phyloP scores from a whole-genome alignment of 2,888 invertebrate species.

The Caenorhabditis sp. region DNA sequence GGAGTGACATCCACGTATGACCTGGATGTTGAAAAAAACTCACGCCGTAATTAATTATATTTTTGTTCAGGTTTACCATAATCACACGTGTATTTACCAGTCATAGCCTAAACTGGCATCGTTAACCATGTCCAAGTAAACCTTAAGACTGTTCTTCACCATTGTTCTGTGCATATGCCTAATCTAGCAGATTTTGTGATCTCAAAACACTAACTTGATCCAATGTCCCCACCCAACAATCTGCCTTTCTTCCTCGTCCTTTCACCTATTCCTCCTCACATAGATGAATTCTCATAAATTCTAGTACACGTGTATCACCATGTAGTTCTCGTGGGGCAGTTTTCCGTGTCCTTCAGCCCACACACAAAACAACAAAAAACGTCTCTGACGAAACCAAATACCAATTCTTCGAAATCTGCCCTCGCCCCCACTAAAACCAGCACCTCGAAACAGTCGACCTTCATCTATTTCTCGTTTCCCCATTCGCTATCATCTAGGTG shows the following conservation, averaged over 20 bases:
- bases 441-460: slow-evolving; percentile 33
- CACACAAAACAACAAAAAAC: slow-evolving; percentile 18
- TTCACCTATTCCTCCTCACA: neutral
- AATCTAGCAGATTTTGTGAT: no score
- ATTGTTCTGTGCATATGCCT: no score
- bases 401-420: slow-evolving; percentile 37
- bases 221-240: no score
- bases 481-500: slow-evolving; percentile 32
- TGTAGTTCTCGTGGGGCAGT: neutral
- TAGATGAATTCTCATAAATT: slow-evolving; percentile 9
- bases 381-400: slow-evolving; percentile 20
- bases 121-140: no score
- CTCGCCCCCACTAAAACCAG: slow-evolving; percentile 23
- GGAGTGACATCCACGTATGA: no score
- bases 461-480: slow-evolving; percentile 37
- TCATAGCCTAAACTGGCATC: no score
- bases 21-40: no score
- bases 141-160: no score
- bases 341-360: slow-evolving; percentile 34
- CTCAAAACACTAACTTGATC: no score
- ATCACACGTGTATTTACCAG: no score
- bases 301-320: slow-evolving; percentile 35
- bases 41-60: no score
- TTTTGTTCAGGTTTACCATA: neutral
- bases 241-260: neutral